Evolutionary conservation across 2,888 invertebrate genomes (phyloP).

Genomic region (Drosophila nr. perissopoda): DNA sequence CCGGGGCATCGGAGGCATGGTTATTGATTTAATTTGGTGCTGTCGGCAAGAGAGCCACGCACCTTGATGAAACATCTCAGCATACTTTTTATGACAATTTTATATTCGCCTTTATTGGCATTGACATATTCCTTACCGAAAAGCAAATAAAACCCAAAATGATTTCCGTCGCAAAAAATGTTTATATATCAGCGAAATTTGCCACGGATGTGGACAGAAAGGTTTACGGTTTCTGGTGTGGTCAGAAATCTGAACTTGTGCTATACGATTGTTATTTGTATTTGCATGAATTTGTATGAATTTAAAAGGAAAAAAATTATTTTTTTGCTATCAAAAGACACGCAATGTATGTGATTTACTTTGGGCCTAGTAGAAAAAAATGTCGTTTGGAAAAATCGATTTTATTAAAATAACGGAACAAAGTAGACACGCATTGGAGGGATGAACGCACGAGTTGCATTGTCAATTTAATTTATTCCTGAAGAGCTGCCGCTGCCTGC

Average conservation of each 20-base stretch:
- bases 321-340: slow-evolving; percentile 32
- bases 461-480: slow-evolving; percentile 63
- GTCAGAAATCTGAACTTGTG: slow-evolving; percentile 7
- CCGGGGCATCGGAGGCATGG: slow-evolving; percentile 15
- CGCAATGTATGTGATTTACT: slow-evolving; percentile 14
- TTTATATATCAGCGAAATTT: slow-evolving; percentile 20
- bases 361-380: slow-evolving; percentile 1
- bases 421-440: slow-evolving; percentile 24
- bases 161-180: slow-evolving; percentile 54
- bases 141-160: slow-evolving; percentile 61
- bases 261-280: slow-evolving; percentile 36
- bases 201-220: slow-evolving; percentile 36
- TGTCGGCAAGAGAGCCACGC: slow-evolving; percentile 31
- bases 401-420: slow-evolving; percentile 60
- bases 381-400: slow-evolving; percentile 27
- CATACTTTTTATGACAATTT: slow-evolving; percentile 65
- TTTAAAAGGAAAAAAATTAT: slow-evolving; percentile 7
- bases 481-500: slow-evolving; percentile 17
- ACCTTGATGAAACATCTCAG: slow-evolving; percentile 57
- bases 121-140: slow-evolving; percentile 69
- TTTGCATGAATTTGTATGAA: slow-evolving; percentile 29
- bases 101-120: slow-evolving; percentile 67
- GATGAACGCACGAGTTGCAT: slow-evolving; percentile 52
- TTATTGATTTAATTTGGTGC: slow-evolving; percentile 67
- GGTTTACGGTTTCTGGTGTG: slow-evolving; percentile 4